Conservation (phyloP, 2,888 invertebrate species). For the Hanleya hanleyi region DNA sequence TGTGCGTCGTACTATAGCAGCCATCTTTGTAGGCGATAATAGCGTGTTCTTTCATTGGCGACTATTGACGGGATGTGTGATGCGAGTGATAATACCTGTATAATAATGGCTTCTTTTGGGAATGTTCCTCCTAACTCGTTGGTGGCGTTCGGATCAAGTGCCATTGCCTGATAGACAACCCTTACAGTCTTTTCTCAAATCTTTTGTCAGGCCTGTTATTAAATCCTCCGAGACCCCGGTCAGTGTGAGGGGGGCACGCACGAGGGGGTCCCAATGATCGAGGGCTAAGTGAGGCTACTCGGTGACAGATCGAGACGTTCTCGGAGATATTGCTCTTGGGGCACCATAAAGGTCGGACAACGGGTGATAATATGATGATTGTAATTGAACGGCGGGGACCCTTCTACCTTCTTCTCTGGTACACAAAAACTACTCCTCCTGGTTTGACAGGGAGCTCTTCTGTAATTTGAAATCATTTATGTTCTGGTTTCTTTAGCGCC, state of each 20-base stretch:
- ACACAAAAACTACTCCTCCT: conserved; percentile 5
- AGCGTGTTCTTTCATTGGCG: no score
- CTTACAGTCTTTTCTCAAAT: not conserved
- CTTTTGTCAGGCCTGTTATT: not conserved
- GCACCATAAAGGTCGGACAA: not conserved
- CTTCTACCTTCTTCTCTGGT: not conserved
- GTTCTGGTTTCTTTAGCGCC: not conserved
- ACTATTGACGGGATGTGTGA: no score
- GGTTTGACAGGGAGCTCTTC: not conserved
- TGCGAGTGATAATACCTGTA: no score
- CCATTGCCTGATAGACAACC: no score
- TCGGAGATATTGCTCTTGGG: not conserved
- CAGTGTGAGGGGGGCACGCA: not conserved
- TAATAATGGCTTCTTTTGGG: no score
- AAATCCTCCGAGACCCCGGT: not conserved
- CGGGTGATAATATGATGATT: not conserved
- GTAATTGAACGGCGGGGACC: not conserved
- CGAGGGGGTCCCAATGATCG: not conserved
- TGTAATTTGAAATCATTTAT: conserved; percentile 9
- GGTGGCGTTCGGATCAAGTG: no score
- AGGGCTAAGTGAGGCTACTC: not conserved
- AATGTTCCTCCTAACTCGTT: no score
- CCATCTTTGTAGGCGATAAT: no score
- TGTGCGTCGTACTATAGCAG: no score
- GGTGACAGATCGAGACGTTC: not conserved